These are phyloP conservation scores for Yponomeuta cagnagella DNA, from an alignment of 2,888 invertebrate genomes.

Conservation along the genomic window DNA sequence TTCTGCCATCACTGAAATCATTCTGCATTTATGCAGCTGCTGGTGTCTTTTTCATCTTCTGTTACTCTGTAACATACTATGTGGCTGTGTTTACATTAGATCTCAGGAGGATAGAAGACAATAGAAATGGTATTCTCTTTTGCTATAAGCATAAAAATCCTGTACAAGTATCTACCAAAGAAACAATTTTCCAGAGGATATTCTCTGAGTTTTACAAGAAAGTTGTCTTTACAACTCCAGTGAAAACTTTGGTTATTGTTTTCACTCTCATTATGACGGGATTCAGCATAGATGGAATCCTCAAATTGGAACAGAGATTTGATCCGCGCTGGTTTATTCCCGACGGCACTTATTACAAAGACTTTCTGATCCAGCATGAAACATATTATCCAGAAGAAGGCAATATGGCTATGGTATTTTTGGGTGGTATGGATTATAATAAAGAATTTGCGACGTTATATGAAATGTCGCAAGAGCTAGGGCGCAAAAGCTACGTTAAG, in stretches of 20 bases:
- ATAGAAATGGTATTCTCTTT: conserved; percentile 80
- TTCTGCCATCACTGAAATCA: conserved; percentile 86
- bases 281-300: conserved; percentile 77
- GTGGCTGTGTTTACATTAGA: conserved; percentile 86
- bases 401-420: conserved; percentile 77
- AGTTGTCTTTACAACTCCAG: conserved; percentile 78
- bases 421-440: conserved; percentile 80
- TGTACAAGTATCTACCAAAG: conserved; percentile 67
- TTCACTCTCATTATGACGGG: conserved; percentile 76
- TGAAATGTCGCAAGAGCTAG: conserved; percentile 68
- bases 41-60: conserved; percentile 84
- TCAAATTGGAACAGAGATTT: conserved; percentile 84
- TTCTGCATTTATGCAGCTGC: conserved; percentile 88
- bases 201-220: conserved; percentile 79
- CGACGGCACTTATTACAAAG: conserved; percentile 78
- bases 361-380: conserved; percentile 74
- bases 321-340: conserved; percentile 89
- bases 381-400: conserved; percentile 80
- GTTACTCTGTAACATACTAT: conserved; percentile 88
- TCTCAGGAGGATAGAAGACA: conserved; percentile 76
- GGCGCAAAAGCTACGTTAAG: conserved; percentile 69
- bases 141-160: conserved; percentile 79
- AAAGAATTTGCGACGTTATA: conserved; percentile 76
- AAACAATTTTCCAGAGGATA: conserved; percentile 74
- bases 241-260: conserved; percentile 79